Conservation (phyloP, 2,113 vertebrate genomes). For the Theropithecus gelada region DNA sequence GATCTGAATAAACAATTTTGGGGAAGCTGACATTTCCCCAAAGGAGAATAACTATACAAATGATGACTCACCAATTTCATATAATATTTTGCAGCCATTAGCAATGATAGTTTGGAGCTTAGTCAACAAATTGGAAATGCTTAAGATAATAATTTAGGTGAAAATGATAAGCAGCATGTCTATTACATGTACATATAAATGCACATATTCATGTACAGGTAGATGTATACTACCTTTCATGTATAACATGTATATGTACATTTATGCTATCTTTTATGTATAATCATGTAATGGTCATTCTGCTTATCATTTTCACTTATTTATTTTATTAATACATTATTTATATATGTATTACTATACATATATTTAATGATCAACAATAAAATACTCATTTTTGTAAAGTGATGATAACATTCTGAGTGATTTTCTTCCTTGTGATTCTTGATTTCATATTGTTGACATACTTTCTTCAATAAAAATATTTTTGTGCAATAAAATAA, state of each 20-base stretch:
- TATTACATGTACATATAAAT: neutral
- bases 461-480: conserved; percentile 11
- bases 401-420: neutral
- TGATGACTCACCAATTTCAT: neutral
- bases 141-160: neutral
- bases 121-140: neutral
- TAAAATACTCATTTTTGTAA: neutral
- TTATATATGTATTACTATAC: neutral
- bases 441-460: neutral
- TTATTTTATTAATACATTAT: neutral
- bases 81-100: neutral
- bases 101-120: neutral
- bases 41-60: neutral
- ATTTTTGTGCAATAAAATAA: neutral
- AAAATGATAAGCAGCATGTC: neutral
- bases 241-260: neutral
- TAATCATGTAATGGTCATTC: neutral
- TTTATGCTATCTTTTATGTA: neutral
- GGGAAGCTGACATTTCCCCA: neutral
- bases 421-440: neutral
- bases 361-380: neutral
- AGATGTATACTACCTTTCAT: neutral
- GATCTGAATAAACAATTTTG: neutral
- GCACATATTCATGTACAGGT: neutral
- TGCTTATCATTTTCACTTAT: neutral